phyloP scores from a whole-genome alignment of 2,113 vertebrate genomes.

The Vanacampus margaritifer region DNA sequence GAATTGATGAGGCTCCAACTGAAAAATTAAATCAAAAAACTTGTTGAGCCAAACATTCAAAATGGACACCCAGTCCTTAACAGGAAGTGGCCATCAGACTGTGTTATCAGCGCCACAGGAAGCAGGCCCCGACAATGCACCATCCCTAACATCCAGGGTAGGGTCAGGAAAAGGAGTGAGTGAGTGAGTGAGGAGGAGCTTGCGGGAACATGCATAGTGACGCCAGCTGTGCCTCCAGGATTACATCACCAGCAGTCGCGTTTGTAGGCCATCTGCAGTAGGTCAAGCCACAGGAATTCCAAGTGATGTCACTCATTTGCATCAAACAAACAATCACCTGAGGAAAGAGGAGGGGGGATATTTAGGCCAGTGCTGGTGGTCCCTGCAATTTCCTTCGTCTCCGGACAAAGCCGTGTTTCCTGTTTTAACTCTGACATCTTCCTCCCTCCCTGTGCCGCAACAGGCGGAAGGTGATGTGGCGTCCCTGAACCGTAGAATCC shows the following conservation, averaged over 20 bases:
- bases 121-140: conserved; percentile 19
- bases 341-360: not conserved
- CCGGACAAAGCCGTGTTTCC: conserved; percentile 13
- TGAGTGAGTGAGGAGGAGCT: not conserved
- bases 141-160: conserved; percentile 7
- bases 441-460: not conserved
- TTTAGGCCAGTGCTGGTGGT: not conserved
- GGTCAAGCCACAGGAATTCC: conserved; percentile 21
- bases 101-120: conserved; percentile 43
- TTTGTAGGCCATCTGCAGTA: not conserved
- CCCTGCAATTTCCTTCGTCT: conserved; percentile 13
- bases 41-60: not conserved
- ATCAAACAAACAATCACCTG: not conserved
- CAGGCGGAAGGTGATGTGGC: conserved; percentile 94
- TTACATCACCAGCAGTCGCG: conserved; percentile 30
- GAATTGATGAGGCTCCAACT: not conserved
- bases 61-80: conserved; percentile 6
- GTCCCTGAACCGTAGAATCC: conserved; percentile 91
- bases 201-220: not conserved
- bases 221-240: conserved; percentile 14
- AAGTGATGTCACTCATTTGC: not conserved
- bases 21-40: not conserved
- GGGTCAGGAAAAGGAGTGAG: not conserved
- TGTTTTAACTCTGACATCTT: conserved; percentile 34
- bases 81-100: conserved; percentile 43